Conservation (phyloP, 2,797 vertebrate species). For the Pygocentrus nattereri region DNA sequence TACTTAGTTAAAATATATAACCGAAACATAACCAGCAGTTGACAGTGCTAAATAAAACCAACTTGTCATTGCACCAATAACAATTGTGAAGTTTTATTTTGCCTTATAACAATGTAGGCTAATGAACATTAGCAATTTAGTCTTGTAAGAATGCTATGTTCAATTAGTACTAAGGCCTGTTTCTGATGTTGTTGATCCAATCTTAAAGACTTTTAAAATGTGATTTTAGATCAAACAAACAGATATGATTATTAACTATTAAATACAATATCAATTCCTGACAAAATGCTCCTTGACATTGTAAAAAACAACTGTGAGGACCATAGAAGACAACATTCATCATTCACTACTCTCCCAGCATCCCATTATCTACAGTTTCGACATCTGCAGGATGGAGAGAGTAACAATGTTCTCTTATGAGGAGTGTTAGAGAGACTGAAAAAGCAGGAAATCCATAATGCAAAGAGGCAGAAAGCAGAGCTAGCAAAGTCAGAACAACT, state of each 20-base stretch:
- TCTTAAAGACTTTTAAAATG: neutral
- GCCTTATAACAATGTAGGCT: neutral
- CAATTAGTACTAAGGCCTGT: too few relatives aligned
- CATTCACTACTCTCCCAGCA: neutral
- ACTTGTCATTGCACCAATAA: too few relatives aligned
- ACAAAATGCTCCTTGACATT: neutral
- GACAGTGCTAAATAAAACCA: too few relatives aligned
- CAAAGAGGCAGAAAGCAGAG: slow-evolving; percentile 6
- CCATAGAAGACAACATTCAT: neutral
- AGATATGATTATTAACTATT: neutral
- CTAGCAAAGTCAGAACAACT: neutral
- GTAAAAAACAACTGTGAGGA: neutral
- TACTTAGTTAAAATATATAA: too few relatives aligned
- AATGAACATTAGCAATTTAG: neutral
- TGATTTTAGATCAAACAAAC: neutral
- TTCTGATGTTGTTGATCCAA: too few relatives aligned
- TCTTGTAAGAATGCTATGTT: neutral
- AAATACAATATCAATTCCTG: neutral
- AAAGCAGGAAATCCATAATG: slow-evolving; percentile 9
- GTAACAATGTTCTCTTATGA: neutral
- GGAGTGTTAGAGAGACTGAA: slow-evolving; percentile 6
- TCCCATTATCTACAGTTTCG: slow-evolving; percentile 20
- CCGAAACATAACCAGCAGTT: too few relatives aligned
- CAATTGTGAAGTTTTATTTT: neutral
- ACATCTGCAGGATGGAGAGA: neutral